A percentile compares a stretch with the other conserved stretches of the same genome.
phyloP scores from a whole-genome alignment of 2,113 vertebrate genomes.

The Rallus limicola region DNA sequence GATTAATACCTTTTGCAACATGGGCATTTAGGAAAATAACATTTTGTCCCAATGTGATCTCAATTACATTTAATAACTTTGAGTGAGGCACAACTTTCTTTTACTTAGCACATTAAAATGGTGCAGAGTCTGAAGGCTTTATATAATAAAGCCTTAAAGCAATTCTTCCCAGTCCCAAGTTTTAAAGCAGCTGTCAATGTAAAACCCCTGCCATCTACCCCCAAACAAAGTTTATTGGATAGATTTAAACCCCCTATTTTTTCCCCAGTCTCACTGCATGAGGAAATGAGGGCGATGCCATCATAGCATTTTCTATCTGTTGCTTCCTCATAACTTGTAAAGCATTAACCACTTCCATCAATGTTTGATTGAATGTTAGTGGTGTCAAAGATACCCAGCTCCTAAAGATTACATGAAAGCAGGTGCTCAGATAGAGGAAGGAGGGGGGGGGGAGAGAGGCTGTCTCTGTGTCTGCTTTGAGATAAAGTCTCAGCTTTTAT shows the following conservation, averaged over 20 bases:
- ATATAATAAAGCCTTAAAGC: background rate
- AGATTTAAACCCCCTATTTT: constrained; percentile 3
- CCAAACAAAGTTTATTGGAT: constrained; percentile 15
- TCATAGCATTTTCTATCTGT: constrained; percentile 16
- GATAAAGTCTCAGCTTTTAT: constrained; percentile 65
- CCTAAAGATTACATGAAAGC: constrained; percentile 41
- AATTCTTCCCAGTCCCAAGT: background rate
- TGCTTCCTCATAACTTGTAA: constrained; percentile 57
- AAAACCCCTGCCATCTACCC: background rate
- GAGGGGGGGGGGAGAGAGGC: background rate
- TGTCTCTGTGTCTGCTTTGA: constrained; percentile 53
- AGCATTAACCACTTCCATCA: constrained; percentile 46
- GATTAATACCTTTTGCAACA: constrained; percentile 66
- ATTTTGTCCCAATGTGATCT: constrained; percentile 63
- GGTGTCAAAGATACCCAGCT: constrained; percentile 19
- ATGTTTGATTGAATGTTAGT: constrained; percentile 42
- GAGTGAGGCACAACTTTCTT: constrained; percentile 51
- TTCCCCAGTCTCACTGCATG: background rate
- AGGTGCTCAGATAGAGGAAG: constrained; percentile 23
- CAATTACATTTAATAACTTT: constrained; percentile 65
- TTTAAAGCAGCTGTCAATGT: constrained; percentile 26
- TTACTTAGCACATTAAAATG: constrained; percentile 42
- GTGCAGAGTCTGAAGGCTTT: constrained; percentile 1
- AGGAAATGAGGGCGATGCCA: background rate
- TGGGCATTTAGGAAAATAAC: constrained; percentile 67